A percentile compares a stretch with the other conserved stretches of the same genome.
Conservation (phyloP, 2,113 vertebrate species). For the Thalassoma bifasciatum region DNA sequence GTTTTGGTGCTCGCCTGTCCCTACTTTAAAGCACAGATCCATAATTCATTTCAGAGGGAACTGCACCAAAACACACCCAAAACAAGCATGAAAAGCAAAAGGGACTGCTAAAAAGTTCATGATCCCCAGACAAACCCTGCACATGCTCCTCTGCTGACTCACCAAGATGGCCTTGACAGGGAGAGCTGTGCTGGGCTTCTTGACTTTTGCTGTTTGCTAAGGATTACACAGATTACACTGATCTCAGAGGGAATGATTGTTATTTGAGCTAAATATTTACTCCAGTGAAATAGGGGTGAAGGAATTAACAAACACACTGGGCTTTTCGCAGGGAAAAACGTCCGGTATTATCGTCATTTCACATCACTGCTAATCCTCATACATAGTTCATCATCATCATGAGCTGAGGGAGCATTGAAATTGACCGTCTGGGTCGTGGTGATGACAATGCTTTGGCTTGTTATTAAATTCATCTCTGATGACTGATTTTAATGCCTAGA, state of each 20-base stretch:
- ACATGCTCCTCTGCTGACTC: slow-evolving; percentile 25
- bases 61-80: slow-evolving; percentile 4
- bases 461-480: not conserved
- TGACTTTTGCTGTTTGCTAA: slow-evolving; percentile 63
- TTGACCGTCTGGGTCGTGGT: slow-evolving; percentile 10
- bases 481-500: not conserved
- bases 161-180: slow-evolving; percentile 29
- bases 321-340: slow-evolving; percentile 32
- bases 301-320: slow-evolving; percentile 60
- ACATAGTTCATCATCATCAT: slow-evolving; percentile 43
- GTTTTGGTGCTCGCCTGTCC: too few relatives aligned
- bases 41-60: not conserved
- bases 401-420: slow-evolving; percentile 3
- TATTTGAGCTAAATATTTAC: slow-evolving; percentile 78
- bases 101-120: slow-evolving; percentile 1
- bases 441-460: not conserved
- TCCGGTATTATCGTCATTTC: slow-evolving; percentile 51
- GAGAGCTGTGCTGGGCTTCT: slow-evolving; percentile 36
- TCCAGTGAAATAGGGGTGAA: slow-evolving; percentile 37
- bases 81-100: not conserved
- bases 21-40: not conserved
- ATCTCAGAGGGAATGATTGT: slow-evolving; percentile 60
- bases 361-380: slow-evolving; percentile 54
- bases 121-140: not conserved
- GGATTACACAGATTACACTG: slow-evolving; percentile 63